Evolutionary conservation across 2,888 invertebrate genomes (phyloP).

Genomic region (Diloba caeruleocephala): DNA sequence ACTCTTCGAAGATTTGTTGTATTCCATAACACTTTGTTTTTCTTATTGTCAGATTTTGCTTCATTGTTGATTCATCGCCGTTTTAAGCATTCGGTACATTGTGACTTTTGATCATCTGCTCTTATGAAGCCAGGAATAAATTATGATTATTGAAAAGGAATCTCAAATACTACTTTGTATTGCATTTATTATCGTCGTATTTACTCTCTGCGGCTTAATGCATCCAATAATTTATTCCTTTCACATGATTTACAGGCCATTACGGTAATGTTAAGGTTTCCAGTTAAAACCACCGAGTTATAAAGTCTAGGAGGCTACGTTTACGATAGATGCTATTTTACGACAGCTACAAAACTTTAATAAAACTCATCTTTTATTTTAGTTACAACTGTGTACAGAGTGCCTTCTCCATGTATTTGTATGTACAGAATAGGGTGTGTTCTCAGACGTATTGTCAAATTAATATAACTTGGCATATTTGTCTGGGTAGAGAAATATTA

Average conservation of each 20-base stretch:
- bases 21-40: constrained; percentile 49
- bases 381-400: constrained; percentile 60
- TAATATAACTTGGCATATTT: constrained; percentile 29
- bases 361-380: constrained; percentile 67
- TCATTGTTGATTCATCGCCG: constrained; percentile 27
- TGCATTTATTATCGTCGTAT: constrained; percentile 70
- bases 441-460: constrained; percentile 19
- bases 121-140: constrained; percentile 17
- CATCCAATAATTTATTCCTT: constrained; percentile 79
- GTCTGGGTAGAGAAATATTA: constrained; percentile 25
- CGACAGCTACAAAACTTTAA: constrained; percentile 71
- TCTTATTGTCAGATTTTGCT: constrained; percentile 23
- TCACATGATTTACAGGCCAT: constrained; percentile 80
- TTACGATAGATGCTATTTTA: constrained; percentile 80
- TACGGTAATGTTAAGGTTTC: constrained; percentile 74
- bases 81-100: constrained; percentile 16
- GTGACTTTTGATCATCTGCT: constrained; percentile 12
- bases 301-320: constrained; percentile 76
- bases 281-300: constrained; percentile 72
- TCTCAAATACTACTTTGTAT: constrained; percentile 66
- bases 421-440: constrained; percentile 15
- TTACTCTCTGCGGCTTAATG: constrained; percentile 73
- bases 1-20: constrained; percentile 73
- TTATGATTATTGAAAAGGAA: constrained; percentile 37
- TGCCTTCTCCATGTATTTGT: constrained; percentile 40